These are phyloP conservation scores for Apis florea DNA, from an alignment of 1,140 invertebrate genomes.

Conservation along the genomic window DNA sequence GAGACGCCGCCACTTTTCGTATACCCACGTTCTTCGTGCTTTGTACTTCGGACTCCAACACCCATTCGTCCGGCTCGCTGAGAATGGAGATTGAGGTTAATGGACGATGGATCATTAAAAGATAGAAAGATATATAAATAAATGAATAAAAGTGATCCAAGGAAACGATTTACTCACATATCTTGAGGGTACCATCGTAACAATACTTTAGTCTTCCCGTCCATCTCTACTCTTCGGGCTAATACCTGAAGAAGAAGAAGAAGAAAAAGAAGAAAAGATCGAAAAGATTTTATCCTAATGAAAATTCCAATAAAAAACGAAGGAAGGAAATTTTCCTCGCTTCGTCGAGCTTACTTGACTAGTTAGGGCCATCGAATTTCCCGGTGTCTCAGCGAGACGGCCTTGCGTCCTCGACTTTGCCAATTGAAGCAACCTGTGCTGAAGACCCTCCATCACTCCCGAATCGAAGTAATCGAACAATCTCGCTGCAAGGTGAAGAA, in stretches of 20 bases:
- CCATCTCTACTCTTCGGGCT: slow-evolving; percentile 82
- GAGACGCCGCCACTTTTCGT: slow-evolving; percentile 75
- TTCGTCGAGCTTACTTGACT: slow-evolving; percentile 83
- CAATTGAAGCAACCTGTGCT: slow-evolving; percentile 84
- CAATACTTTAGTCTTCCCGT: slow-evolving; percentile 83
- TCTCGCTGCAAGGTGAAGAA: slow-evolving; percentile 83
- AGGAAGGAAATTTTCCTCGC: too few relatives aligned
- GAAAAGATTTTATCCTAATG: too few relatives aligned
- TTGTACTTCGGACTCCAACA: slow-evolving; percentile 82
- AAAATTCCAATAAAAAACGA: too few relatives aligned
- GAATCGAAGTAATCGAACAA: slow-evolving; percentile 94
- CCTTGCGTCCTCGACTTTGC: slow-evolving; percentile 84
- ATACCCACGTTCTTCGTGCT: slow-evolving; percentile 81
- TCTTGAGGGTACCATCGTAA: slow-evolving; percentile 86
- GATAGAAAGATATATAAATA: too few relatives aligned
- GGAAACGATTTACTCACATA: slow-evolving; percentile 82
- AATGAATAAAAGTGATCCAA: too few relatives aligned
- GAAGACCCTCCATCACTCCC: slow-evolving; percentile 92
- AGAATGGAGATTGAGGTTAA: too few relatives aligned
- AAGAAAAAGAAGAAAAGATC: too few relatives aligned
- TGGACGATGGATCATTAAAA: too few relatives aligned
- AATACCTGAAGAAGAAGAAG: slow-evolving; percentile 79
- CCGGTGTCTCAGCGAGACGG: slow-evolving; percentile 78
- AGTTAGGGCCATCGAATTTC: slow-evolving; percentile 83
- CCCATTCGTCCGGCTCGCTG: slow-evolving; percentile 84